Conservation (phyloP, 1,140 invertebrate genomes). For the Chironomus tepperi region DNA sequence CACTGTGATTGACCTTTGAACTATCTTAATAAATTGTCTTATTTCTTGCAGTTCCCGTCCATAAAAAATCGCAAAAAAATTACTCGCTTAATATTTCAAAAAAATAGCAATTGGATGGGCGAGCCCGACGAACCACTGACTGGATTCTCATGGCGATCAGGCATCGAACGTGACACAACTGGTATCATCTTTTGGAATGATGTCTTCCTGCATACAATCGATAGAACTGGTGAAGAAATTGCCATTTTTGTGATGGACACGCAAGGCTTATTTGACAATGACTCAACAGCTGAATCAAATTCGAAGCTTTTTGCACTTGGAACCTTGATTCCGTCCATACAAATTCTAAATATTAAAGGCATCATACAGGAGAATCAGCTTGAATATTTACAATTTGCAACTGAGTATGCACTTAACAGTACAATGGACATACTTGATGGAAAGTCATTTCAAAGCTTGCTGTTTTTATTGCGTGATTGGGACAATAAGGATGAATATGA, state of each 20-base stretch:
- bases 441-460: not conserved
- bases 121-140: constrained; percentile 34
- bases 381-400: constrained; percentile 59
- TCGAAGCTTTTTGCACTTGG: constrained; percentile 61
- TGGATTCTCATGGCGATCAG: constrained; percentile 54
- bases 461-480: not conserved
- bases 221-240: constrained; percentile 40
- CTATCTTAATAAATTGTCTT: not conserved
- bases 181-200: constrained; percentile 61
- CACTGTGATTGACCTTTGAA: no score
- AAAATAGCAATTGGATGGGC: constrained; percentile 35
- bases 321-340: constrained; percentile 54
- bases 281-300: constrained; percentile 59
- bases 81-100: no score
- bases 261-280: constrained; percentile 62
- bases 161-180: constrained; percentile 56
- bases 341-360: constrained; percentile 55
- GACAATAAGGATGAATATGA: not conserved
- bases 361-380: constrained; percentile 62
- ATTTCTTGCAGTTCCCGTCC: not conserved
- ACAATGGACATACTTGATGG: constrained; percentile 45
- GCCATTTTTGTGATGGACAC: constrained; percentile 60
- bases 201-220: constrained; percentile 45
- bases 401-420: constrained; percentile 63
- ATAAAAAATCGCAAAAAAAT: no score